These are phyloP conservation scores for Laticauda laticaudata DNA, from an alignment of 2,113 vertebrate genomes.

Conservation along the genomic window DNA sequence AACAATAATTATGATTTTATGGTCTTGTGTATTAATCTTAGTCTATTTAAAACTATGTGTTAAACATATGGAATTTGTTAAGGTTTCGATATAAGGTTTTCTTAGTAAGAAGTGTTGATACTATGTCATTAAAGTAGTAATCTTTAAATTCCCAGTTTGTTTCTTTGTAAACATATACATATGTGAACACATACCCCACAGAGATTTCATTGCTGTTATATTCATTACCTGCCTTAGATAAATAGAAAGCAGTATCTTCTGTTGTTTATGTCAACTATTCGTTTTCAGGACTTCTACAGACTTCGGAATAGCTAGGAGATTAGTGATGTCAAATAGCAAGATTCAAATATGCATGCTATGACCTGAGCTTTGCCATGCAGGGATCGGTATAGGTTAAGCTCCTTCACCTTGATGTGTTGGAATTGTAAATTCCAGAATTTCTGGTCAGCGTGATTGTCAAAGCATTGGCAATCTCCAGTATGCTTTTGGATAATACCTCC, in stretches of 20 bases:
- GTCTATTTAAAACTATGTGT: neutral
- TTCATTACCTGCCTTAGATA: neutral
- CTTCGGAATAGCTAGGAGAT: neutral
- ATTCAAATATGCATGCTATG: neutral
- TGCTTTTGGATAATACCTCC: neutral
- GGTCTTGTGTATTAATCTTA: neutral
- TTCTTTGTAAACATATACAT: neutral
- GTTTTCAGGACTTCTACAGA: neutral
- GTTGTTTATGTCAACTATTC: neutral
- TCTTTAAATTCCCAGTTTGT: neutral
- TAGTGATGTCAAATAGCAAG: neutral
- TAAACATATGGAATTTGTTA: neutral
- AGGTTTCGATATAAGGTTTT: neutral
- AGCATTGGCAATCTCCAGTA: neutral
- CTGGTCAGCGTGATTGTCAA: neutral
- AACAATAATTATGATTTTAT: neutral
- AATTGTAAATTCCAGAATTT: neutral
- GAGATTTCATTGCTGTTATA: neutral
- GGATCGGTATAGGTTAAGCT: neutral
- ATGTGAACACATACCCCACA: neutral
- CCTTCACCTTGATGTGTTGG: neutral
- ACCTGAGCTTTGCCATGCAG: neutral
- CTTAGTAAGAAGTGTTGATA: neutral
- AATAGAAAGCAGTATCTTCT: neutral
- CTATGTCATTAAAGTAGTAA: neutral